phyloP scores from a whole-genome alignment of 2,113 vertebrate genomes.

The Tachysurus fulvidraco region DNA sequence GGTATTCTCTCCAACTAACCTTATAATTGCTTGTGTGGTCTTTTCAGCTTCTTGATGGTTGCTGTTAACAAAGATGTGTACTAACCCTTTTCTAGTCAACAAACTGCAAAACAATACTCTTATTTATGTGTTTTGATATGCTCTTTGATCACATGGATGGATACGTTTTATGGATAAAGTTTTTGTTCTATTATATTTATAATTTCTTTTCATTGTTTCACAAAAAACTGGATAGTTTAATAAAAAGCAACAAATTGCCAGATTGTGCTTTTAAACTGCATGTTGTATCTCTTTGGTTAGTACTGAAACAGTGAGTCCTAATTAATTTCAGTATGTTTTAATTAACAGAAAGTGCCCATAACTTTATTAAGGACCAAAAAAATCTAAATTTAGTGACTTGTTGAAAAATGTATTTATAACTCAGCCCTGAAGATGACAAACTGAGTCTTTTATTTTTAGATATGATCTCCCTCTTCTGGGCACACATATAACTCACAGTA shows the following conservation, averaged over 20 bases:
- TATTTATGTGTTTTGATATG: background rate
- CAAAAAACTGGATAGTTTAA: background rate
- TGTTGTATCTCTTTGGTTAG: background rate
- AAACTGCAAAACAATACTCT: background rate
- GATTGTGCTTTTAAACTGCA: background rate
- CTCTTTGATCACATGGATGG: background rate
- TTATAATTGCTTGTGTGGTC: background rate
- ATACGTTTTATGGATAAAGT: background rate
- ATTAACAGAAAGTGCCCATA: background rate
- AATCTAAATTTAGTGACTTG: background rate
- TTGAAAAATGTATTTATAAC: background rate
- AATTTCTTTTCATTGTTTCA: background rate
- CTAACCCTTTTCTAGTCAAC: conserved; percentile 1
- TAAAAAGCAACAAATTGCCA: background rate
- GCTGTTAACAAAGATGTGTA: background rate
- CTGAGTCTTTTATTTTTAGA: background rate
- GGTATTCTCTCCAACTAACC: background rate
- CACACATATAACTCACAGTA: background rate
- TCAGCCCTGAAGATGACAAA: background rate
- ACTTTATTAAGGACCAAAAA: background rate
- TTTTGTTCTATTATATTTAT: background rate
- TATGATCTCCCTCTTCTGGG: conserved; percentile 23
- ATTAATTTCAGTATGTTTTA: background rate
- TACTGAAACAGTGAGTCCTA: background rate
- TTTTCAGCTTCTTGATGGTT: background rate